These are phyloP conservation scores for Taxidea taxus DNA, from an alignment of 2,113 vertebrate species.

Conservation along the genomic window DNA sequence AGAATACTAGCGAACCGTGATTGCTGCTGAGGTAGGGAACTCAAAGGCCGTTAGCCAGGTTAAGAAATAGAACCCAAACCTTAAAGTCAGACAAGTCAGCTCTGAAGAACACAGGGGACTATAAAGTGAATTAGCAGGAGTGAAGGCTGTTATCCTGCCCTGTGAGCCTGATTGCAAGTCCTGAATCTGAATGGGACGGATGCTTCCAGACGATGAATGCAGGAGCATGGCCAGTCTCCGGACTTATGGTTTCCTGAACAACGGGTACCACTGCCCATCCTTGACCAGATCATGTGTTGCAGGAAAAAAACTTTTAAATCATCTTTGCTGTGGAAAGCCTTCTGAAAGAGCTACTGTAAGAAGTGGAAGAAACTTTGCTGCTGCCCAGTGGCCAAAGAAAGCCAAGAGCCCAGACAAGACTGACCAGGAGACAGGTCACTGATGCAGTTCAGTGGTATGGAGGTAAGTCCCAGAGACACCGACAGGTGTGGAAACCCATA, in stretches of 20 bases:
- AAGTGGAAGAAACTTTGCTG: not conserved
- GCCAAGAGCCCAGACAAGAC: accelerated
- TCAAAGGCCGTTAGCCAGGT: not conserved
- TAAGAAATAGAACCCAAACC: not conserved
- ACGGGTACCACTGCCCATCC: not conserved
- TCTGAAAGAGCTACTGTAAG: not conserved
- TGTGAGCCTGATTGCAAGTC: no score
- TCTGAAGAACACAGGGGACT: accelerated
- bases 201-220: accelerated
- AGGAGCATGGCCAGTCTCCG: accelerated
- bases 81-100: not conserved
- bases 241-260: not conserved
- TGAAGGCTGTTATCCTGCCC: not conserved
- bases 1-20: not conserved
- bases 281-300: accelerated
- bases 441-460: not conserved
- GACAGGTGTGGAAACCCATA: not conserved
- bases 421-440: accelerated
- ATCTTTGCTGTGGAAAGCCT: not conserved
- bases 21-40: not conserved
- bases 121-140: not conserved
- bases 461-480: not conserved
- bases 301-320: not conserved
- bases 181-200: not conserved
- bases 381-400: not conserved